These are phyloP conservation scores for Anomalospiza imberbis DNA, from an alignment of 2,797 vertebrate genomes.

Conservation along the genomic window DNA sequence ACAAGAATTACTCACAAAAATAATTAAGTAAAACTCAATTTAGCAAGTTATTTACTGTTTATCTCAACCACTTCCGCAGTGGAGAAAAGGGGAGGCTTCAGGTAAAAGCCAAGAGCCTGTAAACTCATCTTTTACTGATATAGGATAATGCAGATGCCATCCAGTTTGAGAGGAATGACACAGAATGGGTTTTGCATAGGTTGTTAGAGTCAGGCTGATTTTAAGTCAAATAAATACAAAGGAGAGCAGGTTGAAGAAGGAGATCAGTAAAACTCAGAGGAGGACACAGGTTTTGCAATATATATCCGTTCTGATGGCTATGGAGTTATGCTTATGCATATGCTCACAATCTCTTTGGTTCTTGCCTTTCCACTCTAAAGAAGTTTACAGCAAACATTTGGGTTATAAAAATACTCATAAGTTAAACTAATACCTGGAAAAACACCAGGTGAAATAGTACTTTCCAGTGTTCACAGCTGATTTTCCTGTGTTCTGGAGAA, in stretches of 20 bases:
- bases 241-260: neutral
- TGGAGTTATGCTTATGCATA: neutral
- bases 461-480: neutral
- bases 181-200: neutral
- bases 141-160: neutral
- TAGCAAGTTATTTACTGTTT: neutral
- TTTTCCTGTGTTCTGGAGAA: neutral
- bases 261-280: neutral
- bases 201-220: neutral
- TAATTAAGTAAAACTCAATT: neutral
- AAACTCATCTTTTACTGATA: neutral
- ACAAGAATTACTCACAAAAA: neutral
- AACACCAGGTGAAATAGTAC: neutral
- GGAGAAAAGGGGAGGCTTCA: neutral
- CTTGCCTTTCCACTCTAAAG: neutral
- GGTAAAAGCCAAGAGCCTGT: neutral
- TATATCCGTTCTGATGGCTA: neutral
- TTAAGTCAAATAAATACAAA: neutral
- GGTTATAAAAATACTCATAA: neutral
- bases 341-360: neutral
- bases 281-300: neutral
- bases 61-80: neutral
- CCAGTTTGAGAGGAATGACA: neutral
- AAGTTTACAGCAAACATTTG: neutral
- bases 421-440: neutral